These are phyloP conservation scores for Empidonax traillii DNA, from an alignment of 2,113 vertebrate species.

Conservation along the genomic window DNA sequence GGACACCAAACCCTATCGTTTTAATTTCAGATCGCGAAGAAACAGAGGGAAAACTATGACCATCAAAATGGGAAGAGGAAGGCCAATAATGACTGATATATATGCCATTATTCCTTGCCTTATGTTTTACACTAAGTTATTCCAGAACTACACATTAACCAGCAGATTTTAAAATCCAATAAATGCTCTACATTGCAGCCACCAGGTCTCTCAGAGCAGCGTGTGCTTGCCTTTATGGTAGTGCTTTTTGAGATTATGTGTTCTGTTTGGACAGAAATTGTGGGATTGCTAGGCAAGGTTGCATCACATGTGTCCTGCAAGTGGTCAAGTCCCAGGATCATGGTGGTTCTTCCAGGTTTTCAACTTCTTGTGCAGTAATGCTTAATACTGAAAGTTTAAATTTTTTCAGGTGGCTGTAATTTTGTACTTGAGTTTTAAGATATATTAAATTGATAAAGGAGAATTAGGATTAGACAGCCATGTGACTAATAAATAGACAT, in stretches of 20 bases:
- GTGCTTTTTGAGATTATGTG: not conserved
- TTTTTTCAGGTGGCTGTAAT: not conserved
- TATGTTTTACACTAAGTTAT: not conserved
- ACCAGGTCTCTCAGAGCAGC: not conserved
- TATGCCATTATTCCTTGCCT: not conserved
- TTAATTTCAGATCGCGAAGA: not conserved
- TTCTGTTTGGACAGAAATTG: not conserved
- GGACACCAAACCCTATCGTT: not conserved
- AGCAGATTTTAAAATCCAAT: not conserved
- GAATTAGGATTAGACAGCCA: not conserved
- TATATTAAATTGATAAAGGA: not conserved
- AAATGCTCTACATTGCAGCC: not conserved
- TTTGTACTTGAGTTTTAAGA: not conserved
- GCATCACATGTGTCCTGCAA: rapidly evolving
- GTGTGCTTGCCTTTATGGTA: not conserved
- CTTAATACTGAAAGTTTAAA: not conserved
- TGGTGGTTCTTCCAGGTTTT: not conserved
- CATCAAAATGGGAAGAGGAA: not conserved
- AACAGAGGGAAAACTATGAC: not conserved
- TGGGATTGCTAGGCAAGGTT: not conserved
- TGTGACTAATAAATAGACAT: not conserved
- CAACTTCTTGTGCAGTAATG: not conserved
- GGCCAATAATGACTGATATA: rapidly evolving
- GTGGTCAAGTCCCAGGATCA: not conserved
- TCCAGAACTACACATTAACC: not conserved